Evolutionary conservation across 2,888 invertebrate genomes (phyloP).

Genomic region (Diloba caeruleocephala): DNA sequence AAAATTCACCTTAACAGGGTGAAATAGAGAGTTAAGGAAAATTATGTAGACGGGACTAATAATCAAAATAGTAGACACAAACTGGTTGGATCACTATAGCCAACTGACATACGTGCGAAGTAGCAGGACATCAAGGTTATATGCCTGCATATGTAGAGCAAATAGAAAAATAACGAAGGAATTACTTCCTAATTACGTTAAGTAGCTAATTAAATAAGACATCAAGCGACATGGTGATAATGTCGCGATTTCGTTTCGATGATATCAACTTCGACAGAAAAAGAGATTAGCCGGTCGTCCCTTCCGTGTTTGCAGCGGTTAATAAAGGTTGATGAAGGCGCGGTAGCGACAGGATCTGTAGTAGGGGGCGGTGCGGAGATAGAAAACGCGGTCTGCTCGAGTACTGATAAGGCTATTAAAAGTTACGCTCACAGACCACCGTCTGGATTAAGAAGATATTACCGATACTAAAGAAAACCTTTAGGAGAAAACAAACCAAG

Average conservation of each 20-base stretch:
- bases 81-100: too few relatives aligned
- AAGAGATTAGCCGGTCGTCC: conserved; percentile 53
- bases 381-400: conserved; percentile 75
- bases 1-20: too few relatives aligned
- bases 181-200: too few relatives aligned
- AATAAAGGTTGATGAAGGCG: conserved; percentile 75
- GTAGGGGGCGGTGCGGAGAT: conserved; percentile 68
- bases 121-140: too few relatives aligned
- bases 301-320: conserved; percentile 69
- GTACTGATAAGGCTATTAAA: conserved; percentile 88
- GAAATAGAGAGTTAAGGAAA: too few relatives aligned
- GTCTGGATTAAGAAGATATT: conserved; percentile 77
- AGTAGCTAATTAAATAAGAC: conserved; percentile 7
- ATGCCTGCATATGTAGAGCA: too few relatives aligned
- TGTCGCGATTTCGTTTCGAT: conserved; percentile 5
- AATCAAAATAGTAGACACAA: too few relatives aligned
- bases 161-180: too few relatives aligned
- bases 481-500: conserved; percentile 61
- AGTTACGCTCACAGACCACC: conserved; percentile 81
- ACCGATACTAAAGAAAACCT: conserved; percentile 72
- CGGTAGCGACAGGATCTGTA: conserved; percentile 48
- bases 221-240: conserved; percentile 10
- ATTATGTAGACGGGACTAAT: too few relatives aligned
- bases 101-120: too few relatives aligned
- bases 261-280: conserved; percentile 21